Conservation (phyloP, 2,797 vertebrate genomes). For the Gallinago solitaria region DNA sequence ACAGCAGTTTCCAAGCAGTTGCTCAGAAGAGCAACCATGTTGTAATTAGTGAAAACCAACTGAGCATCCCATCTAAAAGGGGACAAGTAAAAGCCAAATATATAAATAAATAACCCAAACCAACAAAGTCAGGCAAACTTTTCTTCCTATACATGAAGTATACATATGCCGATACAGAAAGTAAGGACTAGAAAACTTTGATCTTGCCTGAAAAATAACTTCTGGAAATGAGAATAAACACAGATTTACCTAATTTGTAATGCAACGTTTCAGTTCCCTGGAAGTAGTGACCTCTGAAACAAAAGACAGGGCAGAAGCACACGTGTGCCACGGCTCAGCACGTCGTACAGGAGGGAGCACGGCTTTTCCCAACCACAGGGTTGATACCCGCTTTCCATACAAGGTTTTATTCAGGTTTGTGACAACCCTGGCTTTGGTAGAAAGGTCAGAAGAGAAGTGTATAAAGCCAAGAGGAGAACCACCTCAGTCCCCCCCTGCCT, state of each 20-base stretch:
- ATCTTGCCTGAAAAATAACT: not conserved
- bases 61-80: not conserved
- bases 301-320: not conserved
- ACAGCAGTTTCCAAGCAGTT: not conserved
- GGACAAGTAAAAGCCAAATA: not conserved
- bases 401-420: not conserved
- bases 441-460: not conserved
- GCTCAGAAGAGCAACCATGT: not conserved
- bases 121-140: not conserved
- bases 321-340: not conserved
- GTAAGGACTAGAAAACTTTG: not conserved
- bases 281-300: not conserved
- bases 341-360: not conserved
- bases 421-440: not conserved
- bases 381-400: not conserved
- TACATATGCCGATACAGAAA: not conserved
- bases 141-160: not conserved
- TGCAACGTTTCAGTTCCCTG: not conserved
- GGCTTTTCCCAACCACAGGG: not conserved
- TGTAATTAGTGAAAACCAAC: not conserved
- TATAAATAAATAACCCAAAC: not conserved
- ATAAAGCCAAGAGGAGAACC: not conserved
- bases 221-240: not conserved
- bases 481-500: not conserved
- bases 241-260: not conserved